phyloP scores from a whole-genome alignment of 2,797 vertebrate species.

The Enteromius unitaeniatus region DNA sequence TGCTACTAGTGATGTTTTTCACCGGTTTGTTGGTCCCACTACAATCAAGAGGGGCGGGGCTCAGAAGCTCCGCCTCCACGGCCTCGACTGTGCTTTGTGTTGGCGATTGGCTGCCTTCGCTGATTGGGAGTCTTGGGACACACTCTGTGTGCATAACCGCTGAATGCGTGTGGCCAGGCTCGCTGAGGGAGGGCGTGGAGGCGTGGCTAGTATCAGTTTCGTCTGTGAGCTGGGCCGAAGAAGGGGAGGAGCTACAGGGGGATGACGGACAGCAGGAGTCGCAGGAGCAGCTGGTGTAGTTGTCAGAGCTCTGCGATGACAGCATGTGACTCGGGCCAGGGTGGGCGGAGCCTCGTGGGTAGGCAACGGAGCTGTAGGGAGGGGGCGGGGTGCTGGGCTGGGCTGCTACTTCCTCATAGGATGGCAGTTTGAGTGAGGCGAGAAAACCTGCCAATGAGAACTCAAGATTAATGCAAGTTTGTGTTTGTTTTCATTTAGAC shows the following conservation, averaged over 20 bases:
- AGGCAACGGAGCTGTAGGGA: conserved; percentile 83
- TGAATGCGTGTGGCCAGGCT: conserved; percentile 60
- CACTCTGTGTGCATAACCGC: conserved; percentile 30
- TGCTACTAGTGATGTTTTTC: conserved; percentile 45
- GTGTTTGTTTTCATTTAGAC: neutral
- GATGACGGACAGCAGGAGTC: conserved; percentile 87
- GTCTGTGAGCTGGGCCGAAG: conserved; percentile 77
- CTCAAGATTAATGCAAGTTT: neutral
- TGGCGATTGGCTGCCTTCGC: conserved; percentile 25
- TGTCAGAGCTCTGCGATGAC: conserved; percentile 84
- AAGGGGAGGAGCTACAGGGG: conserved; percentile 86
- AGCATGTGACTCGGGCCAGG: conserved; percentile 75
- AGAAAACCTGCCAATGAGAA: conserved; percentile 81
- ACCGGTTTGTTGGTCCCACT: conserved; percentile 49
- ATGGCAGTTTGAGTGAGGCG: conserved; percentile 91
- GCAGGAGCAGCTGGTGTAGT: conserved; percentile 88
- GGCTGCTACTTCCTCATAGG: conserved; percentile 92
- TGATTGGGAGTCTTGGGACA: neutral
- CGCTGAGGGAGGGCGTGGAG: conserved; percentile 73
- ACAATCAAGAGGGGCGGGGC: conserved; percentile 40
- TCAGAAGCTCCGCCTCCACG: conserved; percentile 26
- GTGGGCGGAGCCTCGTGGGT: conserved; percentile 66
- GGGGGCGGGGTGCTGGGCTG: conserved; percentile 90
- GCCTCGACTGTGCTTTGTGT: conserved; percentile 27
- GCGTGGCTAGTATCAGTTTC: conserved; percentile 84